These are phyloP conservation scores for Alfaro cultratus DNA, from an alignment of 2,797 vertebrate genomes.

Conservation along the genomic window DNA sequence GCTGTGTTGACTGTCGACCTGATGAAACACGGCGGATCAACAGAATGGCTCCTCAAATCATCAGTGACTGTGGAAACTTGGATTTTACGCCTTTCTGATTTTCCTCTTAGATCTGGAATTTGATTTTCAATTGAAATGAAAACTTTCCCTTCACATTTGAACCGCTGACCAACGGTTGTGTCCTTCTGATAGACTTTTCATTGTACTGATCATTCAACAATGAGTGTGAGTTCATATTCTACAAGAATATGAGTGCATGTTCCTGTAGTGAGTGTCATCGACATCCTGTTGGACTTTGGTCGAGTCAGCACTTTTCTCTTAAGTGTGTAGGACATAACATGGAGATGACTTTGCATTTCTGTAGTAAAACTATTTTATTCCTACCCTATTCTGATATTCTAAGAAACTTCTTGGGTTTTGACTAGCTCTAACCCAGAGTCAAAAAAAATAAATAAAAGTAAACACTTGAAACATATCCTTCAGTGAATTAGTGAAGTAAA, in stretches of 20 bases:
- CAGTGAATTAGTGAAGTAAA: neutral
- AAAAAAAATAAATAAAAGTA: neutral
- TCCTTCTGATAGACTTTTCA: neutral
- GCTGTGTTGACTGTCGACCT: neutral
- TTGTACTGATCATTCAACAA: neutral
- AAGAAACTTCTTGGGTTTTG: neutral
- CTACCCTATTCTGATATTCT: neutral
- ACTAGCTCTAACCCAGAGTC: neutral
- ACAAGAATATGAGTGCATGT: neutral
- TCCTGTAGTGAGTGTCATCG: neutral
- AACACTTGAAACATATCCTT: neutral
- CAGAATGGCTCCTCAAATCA: neutral
- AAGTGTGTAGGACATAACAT: neutral
- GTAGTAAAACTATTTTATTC: neutral
- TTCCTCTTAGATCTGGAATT: neutral
- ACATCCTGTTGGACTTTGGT: neutral
- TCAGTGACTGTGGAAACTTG: neutral
- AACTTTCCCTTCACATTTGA: neutral
- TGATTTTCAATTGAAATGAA: neutral
- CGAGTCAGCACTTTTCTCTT: neutral
- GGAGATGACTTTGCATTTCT: neutral
- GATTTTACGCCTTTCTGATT: neutral
- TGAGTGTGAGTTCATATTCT: neutral
- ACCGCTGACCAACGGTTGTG: neutral
- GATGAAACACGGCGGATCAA: neutral